Evolutionary conservation across 2,797 vertebrate genomes (phyloP).

Genomic region (Alauda arvensis): DNA sequence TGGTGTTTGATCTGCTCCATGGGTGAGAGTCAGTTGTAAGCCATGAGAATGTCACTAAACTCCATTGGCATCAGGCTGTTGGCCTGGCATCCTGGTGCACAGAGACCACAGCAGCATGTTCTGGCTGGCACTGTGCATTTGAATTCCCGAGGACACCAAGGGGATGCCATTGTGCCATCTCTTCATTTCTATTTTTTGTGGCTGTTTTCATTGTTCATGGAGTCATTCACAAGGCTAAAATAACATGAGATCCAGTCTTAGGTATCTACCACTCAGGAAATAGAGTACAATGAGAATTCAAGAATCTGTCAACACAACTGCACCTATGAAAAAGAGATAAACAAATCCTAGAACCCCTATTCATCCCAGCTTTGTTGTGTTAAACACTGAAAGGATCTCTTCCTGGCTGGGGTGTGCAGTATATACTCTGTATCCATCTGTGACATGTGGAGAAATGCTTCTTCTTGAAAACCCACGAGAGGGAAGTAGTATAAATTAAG

Average conservation of each 20-base stretch:
- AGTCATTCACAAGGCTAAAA: conserved; percentile 24
- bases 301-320: not conserved
- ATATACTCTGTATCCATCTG: conserved; percentile 17
- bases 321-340: not conserved
- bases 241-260: not conserved
- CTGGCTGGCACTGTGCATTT: not conserved
- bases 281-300: not conserved
- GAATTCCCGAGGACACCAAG: not conserved
- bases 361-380: conserved; percentile 6
- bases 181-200: not conserved
- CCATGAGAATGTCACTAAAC: not conserved
- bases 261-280: not conserved
- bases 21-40: not conserved
- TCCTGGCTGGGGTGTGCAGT: not conserved
- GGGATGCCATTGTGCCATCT: not conserved
- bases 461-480: conserved; percentile 48
- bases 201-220: not conserved
- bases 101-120: fast-evolving
- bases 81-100: not conserved
- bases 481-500: conserved; percentile 54
- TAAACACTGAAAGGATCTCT: conserved; percentile 16
- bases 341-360: conserved; percentile 4
- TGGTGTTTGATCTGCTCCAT: not conserved
- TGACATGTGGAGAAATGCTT: conserved; percentile 30
- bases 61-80: not conserved